A percentile compares a stretch with the other conserved stretches of the same genome.
phyloP scores from a whole-genome alignment of 2,797 vertebrate genomes.

The Melanotaenia nigrans region DNA sequence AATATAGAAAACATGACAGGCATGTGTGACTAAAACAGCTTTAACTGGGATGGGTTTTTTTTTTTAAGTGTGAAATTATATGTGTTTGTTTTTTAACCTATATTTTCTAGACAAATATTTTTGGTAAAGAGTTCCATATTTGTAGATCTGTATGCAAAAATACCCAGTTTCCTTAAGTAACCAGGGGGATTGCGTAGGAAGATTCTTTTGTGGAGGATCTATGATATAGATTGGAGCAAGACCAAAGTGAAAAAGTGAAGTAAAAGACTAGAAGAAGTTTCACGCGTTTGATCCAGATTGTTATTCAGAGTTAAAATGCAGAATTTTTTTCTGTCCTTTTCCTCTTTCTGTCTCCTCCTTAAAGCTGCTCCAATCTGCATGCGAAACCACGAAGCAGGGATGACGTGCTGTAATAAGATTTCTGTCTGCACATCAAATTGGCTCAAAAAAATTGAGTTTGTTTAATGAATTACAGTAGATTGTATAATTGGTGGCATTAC shows the following conservation, averaged over 20 bases:
- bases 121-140: neutral
- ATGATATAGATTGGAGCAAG: too few relatives aligned
- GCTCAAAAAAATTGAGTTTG: neutral
- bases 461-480: neutral
- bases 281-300: neutral
- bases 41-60: too few relatives aligned
- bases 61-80: too few relatives aligned
- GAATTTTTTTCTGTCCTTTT: neutral
- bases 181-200: neutral
- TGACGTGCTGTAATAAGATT: slow-evolving; percentile 13
- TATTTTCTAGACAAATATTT: too few relatives aligned
- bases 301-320: neutral
- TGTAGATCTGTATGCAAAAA: neutral
- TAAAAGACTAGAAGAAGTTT: neutral
- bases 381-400: neutral
- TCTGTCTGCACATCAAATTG: slow-evolving; percentile 12
- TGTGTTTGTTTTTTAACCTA: too few relatives aligned
- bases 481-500: neutral
- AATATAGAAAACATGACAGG: too few relatives aligned
- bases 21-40: too few relatives aligned
- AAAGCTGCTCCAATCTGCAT: slow-evolving; percentile 12
- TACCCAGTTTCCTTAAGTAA: too few relatives aligned
- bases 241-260: neutral
- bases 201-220: neutral
- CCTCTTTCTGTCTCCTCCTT: neutral